Evolutionary conservation across 2,113 vertebrate species (phyloP).

Genomic region (Phasianus colchicus): DNA sequence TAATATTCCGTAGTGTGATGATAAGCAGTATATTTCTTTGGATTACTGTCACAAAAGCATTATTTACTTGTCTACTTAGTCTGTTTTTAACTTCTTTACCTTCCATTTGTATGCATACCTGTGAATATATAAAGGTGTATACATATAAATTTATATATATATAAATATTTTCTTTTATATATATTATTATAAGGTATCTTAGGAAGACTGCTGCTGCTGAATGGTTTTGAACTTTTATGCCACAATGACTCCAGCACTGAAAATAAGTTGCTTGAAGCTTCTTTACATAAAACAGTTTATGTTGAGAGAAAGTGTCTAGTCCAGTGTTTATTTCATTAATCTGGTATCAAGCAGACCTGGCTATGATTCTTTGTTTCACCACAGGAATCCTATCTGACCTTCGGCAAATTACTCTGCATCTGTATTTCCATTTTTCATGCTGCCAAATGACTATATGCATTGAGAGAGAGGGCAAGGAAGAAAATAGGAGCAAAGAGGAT

Average conservation of each 20-base stretch:
- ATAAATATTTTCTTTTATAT: background rate
- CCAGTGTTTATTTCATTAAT: slow-evolving; percentile 31
- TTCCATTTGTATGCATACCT: background rate
- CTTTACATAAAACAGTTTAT: background rate
- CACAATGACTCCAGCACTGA: background rate
- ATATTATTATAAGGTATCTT: background rate
- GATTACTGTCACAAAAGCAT: background rate
- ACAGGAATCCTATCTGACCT: slow-evolving; percentile 19
- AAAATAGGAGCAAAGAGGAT: background rate
- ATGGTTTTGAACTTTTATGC: background rate
- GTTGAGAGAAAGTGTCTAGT: background rate
- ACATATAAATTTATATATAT: background rate
- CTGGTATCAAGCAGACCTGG: slow-evolving; percentile 5
- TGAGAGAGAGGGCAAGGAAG: background rate
- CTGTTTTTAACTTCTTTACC: background rate
- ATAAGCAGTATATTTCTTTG: background rate
- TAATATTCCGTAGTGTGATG: background rate
- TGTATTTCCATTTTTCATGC: background rate
- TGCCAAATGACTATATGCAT: background rate
- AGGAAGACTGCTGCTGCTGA: background rate
- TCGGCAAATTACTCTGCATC: background rate
- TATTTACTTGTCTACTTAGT: background rate
- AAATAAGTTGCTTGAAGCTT: background rate
- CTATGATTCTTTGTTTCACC: slow-evolving; percentile 7
- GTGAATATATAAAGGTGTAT: background rate